phyloP scores from a whole-genome alignment of 2,113 vertebrate species.

The Dolichotis patagonum region DNA sequence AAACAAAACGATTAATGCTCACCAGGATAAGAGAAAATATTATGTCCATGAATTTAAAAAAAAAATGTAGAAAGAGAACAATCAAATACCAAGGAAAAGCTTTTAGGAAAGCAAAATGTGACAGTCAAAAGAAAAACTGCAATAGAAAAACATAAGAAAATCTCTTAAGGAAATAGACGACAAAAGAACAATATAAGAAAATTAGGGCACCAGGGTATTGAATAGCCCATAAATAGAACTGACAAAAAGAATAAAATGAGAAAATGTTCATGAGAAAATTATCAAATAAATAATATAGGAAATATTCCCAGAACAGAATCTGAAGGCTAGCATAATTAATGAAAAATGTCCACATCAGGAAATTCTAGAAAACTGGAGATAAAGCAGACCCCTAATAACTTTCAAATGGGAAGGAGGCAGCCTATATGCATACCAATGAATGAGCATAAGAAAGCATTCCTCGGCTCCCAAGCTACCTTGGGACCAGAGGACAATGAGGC shows the following conservation, averaged over 20 bases:
- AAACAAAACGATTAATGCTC: not conserved
- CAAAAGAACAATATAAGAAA: not conserved
- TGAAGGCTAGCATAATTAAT: constrained; percentile 8
- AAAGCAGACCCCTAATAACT: constrained; percentile 22
- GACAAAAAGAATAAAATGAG: not conserved
- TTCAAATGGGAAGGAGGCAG: not conserved
- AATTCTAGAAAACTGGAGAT: not conserved
- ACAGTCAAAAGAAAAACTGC: not conserved
- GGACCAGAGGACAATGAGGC: not conserved
- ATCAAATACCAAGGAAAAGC: not conserved
- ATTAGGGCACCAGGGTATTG: not conserved
- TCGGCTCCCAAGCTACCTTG: not conserved
- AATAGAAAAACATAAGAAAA: constrained; percentile 10
- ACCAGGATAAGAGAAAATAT: not conserved
- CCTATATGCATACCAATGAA: fast-evolving
- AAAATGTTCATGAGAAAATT: not conserved
- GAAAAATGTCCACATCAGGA: not conserved
- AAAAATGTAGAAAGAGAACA: not conserved
- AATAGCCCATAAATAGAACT: constrained; percentile 10
- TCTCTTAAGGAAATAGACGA: constrained; percentile 16
- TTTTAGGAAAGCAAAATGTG: not conserved
- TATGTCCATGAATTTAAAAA: not conserved
- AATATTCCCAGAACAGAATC: not conserved
- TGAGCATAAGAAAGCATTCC: not conserved
- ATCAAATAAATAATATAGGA: constrained; percentile 57